These are phyloP conservation scores for Alces alces DNA, from an alignment of 2,113 vertebrate genomes.

Conservation along the genomic window DNA sequence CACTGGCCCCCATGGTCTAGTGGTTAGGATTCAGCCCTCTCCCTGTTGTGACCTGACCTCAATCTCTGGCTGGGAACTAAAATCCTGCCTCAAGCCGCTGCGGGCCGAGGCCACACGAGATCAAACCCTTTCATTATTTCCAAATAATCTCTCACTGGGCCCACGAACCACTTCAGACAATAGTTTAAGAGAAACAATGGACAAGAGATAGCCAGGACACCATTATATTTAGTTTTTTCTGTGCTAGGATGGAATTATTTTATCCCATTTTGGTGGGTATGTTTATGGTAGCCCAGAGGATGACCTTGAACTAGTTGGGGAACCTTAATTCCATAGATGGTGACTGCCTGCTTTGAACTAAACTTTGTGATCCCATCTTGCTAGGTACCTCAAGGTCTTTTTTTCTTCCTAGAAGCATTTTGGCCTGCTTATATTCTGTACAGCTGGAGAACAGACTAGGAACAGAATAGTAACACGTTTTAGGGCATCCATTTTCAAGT, in stretches of 20 bases:
- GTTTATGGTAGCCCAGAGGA: background rate
- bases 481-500: conserved; percentile 24
- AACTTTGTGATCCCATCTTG: background rate
- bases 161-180: background rate
- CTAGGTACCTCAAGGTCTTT: background rate
- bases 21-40: background rate
- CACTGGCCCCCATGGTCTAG: background rate
- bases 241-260: background rate
- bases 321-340: background rate
- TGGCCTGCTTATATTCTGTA: background rate
- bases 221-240: background rate
- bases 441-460: background rate
- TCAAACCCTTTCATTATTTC: background rate
- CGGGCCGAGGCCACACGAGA: background rate
- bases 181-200: background rate
- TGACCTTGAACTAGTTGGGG: background rate
- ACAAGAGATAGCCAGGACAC: background rate
- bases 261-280: background rate
- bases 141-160: background rate
- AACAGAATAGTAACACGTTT: conserved; percentile 35
- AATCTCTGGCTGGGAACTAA: background rate
- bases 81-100: background rate
- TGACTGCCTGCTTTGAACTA: background rate
- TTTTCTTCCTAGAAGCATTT: background rate
- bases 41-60: background rate